Evolutionary conservation across 2,797 vertebrate genomes (phyloP), one percentile per base, ranked within the genome.

Genomic region (Molossus molossus): DNA sequence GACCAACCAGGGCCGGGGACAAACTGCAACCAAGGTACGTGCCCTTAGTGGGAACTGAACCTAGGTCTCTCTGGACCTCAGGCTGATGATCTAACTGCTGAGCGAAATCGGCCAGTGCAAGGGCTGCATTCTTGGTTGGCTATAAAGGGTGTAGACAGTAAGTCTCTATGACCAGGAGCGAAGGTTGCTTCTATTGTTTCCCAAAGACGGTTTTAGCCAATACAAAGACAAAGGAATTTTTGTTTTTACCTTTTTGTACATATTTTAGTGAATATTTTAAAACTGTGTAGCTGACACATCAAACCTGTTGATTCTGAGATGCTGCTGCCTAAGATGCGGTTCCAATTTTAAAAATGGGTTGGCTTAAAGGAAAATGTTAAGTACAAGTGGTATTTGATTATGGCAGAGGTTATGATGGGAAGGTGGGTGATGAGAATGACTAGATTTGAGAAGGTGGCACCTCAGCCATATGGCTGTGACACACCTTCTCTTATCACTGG

Each of bases 161-260:
- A 27, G 45, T 53, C 55, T 90, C 20, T 50, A n/a, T 73, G 29
- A 33, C 58, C 58, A 55, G 37, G 40, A 55, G 62, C 33, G 53
- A 23, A 33, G 25, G 8, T 13, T 70, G 53, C 33, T 55, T 87
- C 70, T 4, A 4, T 77, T 77, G 70, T 37, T 82, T 70, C 53
- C 77, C 33, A 77, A n/a, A 75, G 33, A 45, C 29, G 18, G 4
- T 76, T 94, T 96, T 65, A 50, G 69, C 65, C 91, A 87, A 55
- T 64, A n/a, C n/a, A 40, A 37, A 87, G 13, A 33, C 37, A 67
- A 48, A 27, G 27, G 12, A 21, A 45, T 87, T 69, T 58, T 55
- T 20, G 75, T 27, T 40, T 50, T 23, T 33, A 40, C 70, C 27
- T 33, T 95, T 86, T 72, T 80, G 12, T 67, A 12, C 73, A 13